phyloP scores from a whole-genome alignment of 2,113 vertebrate species.

The Uria aalge region DNA sequence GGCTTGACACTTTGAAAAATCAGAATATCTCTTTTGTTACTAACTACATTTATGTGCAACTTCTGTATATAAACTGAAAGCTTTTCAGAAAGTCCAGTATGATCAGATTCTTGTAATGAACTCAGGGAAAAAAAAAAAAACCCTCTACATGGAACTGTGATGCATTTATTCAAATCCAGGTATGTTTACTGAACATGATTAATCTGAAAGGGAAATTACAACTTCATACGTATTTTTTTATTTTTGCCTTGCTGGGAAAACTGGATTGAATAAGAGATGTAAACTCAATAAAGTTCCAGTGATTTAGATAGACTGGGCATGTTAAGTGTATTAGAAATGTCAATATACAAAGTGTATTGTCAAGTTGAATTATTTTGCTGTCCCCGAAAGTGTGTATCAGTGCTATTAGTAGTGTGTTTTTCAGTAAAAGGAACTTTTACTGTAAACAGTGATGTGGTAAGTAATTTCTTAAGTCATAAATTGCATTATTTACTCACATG shows the following conservation, averaged over 20 bases:
- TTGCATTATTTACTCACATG: conserved; percentile 60
- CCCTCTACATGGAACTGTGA: background rate
- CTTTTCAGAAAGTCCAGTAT: background rate
- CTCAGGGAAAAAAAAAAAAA: too few relatives aligned
- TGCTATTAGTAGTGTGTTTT: background rate
- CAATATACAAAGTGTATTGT: background rate
- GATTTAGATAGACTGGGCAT: background rate
- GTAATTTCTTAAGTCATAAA: background rate
- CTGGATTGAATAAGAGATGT: background rate
- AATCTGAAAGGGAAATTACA: background rate
- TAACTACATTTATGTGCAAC: background rate
- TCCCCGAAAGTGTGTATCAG: background rate
- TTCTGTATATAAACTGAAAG: background rate
- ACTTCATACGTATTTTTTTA: background rate
- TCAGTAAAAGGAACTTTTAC: background rate
- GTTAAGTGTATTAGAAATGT: background rate
- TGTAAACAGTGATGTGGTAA: background rate
- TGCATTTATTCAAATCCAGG: background rate
- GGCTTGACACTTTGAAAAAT: background rate
- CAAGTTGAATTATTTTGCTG: background rate
- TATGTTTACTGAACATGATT: background rate
- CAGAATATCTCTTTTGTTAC: background rate
- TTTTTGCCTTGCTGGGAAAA: background rate
- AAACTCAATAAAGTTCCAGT: background rate
- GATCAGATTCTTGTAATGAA: background rate